Conservation (phyloP, 2,113 vertebrate genomes). For the Empidonax alnorum region DNA sequence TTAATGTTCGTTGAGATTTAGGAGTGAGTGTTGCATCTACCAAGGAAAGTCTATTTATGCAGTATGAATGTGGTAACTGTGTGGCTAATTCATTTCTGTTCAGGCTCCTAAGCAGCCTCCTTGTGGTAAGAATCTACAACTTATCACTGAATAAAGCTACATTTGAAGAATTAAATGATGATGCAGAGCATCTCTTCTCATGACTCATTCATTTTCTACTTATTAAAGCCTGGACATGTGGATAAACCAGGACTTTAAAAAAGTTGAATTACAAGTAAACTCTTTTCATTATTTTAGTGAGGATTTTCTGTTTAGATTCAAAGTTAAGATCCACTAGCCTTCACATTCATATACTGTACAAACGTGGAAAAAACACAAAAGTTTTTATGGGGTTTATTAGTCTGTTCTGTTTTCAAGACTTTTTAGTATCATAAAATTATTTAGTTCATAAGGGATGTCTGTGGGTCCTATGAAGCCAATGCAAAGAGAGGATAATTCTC, state of each 20-base stretch:
- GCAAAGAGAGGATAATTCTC: neutral
- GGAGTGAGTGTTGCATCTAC: neutral
- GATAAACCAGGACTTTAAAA: neutral
- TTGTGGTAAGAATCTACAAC: neutral
- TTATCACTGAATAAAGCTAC: neutral
- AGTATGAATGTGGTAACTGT: neutral
- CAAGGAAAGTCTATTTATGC: neutral
- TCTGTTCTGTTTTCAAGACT: neutral
- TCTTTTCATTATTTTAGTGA: neutral
- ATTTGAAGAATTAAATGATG: conserved; percentile 14
- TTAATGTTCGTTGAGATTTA: neutral
- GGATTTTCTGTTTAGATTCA: neutral
- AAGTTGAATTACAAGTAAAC: neutral
- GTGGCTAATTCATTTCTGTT: neutral
- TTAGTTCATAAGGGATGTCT: neutral
- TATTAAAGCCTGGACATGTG: neutral
- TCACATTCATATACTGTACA: neutral
- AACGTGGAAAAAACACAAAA: fast-evolving
- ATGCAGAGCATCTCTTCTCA: neutral
- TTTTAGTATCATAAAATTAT: neutral
- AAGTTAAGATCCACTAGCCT: neutral
- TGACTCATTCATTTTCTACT: neutral
- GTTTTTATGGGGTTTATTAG: neutral
- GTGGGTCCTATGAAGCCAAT: neutral
- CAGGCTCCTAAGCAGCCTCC: neutral